phyloP scores from a whole-genome alignment of 2,888 invertebrate genomes.

The Allygus modestus region DNA sequence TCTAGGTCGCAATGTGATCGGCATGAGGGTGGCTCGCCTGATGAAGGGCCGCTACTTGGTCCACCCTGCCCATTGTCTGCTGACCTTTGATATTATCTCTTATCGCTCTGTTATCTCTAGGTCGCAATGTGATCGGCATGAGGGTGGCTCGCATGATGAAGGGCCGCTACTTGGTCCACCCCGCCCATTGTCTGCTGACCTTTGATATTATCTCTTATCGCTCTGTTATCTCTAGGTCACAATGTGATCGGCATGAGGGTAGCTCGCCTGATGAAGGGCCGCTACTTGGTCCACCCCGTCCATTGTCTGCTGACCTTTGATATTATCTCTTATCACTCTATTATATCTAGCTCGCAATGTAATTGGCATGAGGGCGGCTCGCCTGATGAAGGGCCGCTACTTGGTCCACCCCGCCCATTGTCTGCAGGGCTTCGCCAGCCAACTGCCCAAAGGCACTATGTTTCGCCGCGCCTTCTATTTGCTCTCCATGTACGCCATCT shows the following conservation, averaged over 20 bases:
- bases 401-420: constrained; percentile 42
- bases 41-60: constrained; percentile 20
- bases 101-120: too few relatives aligned
- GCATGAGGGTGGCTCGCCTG: not conserved
- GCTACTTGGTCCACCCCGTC: too few relatives aligned
- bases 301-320: too few relatives aligned
- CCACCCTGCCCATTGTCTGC: constrained; percentile 23
- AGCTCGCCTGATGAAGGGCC: too few relatives aligned
- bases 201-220: too few relatives aligned
- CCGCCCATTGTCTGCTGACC: constrained; percentile 22
- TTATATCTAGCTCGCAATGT: constrained; percentile 39
- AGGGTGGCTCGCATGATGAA: constrained; percentile 20
- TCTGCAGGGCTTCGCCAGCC: constrained; percentile 28
- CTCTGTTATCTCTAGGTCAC: too few relatives aligned
- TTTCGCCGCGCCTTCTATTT: constrained; percentile 47
- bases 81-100: too few relatives aligned
- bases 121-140: constrained; percentile 13
- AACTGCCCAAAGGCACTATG: constrained; percentile 41
- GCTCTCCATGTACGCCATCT: constrained; percentile 45
- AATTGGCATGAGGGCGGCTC: constrained; percentile 33
- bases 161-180: constrained; percentile 16
- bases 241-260: too few relatives aligned
- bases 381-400: constrained; percentile 45
- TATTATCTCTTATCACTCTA: too few relatives aligned
- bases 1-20: not conserved